Evolutionary conservation across 2,888 invertebrate species (phyloP).

Genomic region (Drosophila vallismaia): DNA sequence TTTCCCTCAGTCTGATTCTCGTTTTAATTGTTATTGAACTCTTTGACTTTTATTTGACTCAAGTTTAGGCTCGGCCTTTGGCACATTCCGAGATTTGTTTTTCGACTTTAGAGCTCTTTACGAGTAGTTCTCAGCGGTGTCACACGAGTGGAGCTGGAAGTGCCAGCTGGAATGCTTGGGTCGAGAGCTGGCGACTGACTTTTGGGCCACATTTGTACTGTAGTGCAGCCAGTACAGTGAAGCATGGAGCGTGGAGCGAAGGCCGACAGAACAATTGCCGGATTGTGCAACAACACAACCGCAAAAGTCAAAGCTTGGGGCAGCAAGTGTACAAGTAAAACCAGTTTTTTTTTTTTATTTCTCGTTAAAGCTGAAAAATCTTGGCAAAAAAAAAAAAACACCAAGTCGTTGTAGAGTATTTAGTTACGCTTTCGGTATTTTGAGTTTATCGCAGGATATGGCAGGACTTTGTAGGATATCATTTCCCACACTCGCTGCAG

Average conservation of each 20-base stretch:
- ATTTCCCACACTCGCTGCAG: conserved; percentile 6
- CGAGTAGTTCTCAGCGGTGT: neutral
- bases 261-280: conserved; percentile 22
- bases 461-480: neutral
- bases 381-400: neutral
- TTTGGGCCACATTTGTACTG: neutral
- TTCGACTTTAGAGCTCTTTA: neutral
- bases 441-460: conserved; percentile 1
- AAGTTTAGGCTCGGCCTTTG: conserved; percentile 35
- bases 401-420: neutral
- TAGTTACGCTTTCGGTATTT: neutral
- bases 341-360: conserved; percentile 2
- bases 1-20: neutral
- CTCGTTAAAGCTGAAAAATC: too few species aligned
- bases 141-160: conserved; percentile 4
- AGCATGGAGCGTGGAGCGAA: conserved; percentile 17
- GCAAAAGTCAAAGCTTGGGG: conserved; percentile 1
- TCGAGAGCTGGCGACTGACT: conserved; percentile 7
- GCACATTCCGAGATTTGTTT: conserved; percentile 16
- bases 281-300: neutral
- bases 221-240: neutral
- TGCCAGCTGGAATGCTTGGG: conserved; percentile 14
- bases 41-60: conserved; percentile 47
- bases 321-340: conserved; percentile 8
- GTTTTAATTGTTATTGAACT: conserved; percentile 54